phyloP scores from a whole-genome alignment of 92 coral and sea anemone species.

The Heliopora coerulea region DNA sequence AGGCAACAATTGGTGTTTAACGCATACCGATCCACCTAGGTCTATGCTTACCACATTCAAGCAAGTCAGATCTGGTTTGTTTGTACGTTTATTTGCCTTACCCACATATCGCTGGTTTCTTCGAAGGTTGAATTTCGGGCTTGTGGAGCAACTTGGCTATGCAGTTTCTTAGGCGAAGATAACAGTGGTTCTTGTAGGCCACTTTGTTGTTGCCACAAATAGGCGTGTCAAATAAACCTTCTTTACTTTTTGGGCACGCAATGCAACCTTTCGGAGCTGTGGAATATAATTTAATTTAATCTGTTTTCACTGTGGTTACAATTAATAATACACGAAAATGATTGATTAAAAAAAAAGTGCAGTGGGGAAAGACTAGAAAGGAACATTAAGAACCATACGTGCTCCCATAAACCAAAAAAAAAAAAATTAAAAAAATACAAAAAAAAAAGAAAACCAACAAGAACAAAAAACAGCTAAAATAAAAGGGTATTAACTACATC shows the following conservation, averaged over 20 bases:
- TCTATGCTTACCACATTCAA: too few species aligned
- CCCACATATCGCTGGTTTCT: slow-evolving; percentile 81
- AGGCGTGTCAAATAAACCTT: slow-evolving; percentile 95
- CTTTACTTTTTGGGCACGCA: slow-evolving; percentile 82
- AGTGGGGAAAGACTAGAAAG: slow-evolving; percentile 31
- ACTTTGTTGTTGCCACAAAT: slow-evolving; percentile 90
- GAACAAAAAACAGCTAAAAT: slow-evolving; percentile 12
- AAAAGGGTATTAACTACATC: slow-evolving; percentile 8
- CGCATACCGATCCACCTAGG: too few species aligned
- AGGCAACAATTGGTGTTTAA: too few species aligned
- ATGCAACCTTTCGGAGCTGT: slow-evolving; percentile 93
- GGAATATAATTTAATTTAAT: background rate
- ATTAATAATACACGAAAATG: background rate
- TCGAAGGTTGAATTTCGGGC: slow-evolving; percentile 68
- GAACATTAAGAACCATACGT: slow-evolving; percentile 27
- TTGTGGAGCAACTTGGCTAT: slow-evolving; percentile 89
- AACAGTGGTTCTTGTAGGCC: slow-evolving; percentile 94
- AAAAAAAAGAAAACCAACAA: slow-evolving; percentile 29
- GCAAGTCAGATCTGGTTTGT: too few species aligned
- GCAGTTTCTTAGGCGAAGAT: slow-evolving; percentile 81
- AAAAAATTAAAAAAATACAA: slow-evolving; percentile 26
- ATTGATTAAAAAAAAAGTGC: background rate
- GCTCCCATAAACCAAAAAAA: slow-evolving; percentile 40
- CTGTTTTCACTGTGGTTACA: background rate
- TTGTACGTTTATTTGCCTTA: slow-evolving; percentile 25